Conservation (phyloP, 2,888 invertebrate genomes). For the Bhutanitis thaidina region DNA sequence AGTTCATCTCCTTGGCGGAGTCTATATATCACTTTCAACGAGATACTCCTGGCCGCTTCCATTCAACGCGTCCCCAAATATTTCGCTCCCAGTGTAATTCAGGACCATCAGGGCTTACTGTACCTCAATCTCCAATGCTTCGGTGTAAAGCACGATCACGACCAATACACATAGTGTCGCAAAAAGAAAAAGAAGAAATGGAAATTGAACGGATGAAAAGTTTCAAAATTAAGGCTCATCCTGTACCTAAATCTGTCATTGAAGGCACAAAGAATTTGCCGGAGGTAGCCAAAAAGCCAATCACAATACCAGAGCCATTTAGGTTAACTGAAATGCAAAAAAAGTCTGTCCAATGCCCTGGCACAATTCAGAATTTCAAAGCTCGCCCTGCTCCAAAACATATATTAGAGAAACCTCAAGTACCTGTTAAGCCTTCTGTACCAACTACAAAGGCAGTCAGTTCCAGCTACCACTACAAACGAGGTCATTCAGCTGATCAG, state of each 20-base stretch:
- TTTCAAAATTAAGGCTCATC: slow-evolving; percentile 84
- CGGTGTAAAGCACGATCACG: slow-evolving; percentile 78
- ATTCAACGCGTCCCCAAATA: slow-evolving; percentile 44
- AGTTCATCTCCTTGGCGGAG: slow-evolving; percentile 81
- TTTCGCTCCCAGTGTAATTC: slow-evolving; percentile 41
- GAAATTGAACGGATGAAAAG: slow-evolving; percentile 83
- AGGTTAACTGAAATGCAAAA: slow-evolving; percentile 80
- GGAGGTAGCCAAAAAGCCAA: slow-evolving; percentile 72
- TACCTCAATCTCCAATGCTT: slow-evolving; percentile 76
- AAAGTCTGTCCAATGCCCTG: slow-evolving; percentile 45
- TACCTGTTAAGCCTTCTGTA: slow-evolving; percentile 48
- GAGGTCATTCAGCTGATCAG: slow-evolving; percentile 38
- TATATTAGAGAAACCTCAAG: slow-evolving; percentile 63
- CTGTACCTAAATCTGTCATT: slow-evolving; percentile 81
- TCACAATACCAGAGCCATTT: slow-evolving; percentile 82
- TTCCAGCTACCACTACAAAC: slow-evolving; percentile 61
- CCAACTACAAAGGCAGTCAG: slow-evolving; percentile 50
- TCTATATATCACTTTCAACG: slow-evolving; percentile 76
- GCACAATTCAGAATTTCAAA: slow-evolving; percentile 63
- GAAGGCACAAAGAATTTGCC: slow-evolving; percentile 71
- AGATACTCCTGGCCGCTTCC: slow-evolving; percentile 81
- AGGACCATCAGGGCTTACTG: slow-evolving; percentile 52
- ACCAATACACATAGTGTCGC: slow-evolving; percentile 72
- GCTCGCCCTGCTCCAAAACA: slow-evolving; percentile 82
- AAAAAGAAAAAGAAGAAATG: slow-evolving; percentile 80